Evolutionary conservation across 2,797 vertebrate species (phyloP).

Genomic region (Leptoclinus maculatus): DNA sequence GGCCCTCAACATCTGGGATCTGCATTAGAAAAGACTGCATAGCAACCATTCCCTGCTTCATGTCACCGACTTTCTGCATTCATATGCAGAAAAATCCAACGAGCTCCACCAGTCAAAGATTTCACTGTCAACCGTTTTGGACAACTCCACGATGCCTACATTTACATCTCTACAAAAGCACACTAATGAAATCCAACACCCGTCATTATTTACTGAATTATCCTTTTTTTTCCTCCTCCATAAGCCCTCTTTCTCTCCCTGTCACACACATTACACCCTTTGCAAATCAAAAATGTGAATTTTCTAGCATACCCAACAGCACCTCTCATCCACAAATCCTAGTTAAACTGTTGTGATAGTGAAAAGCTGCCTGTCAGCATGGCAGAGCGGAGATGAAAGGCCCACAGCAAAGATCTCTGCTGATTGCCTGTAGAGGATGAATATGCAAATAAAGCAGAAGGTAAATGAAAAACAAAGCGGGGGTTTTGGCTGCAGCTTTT

Average conservation of each 20-base stretch:
- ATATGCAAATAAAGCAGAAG: constrained; percentile 83
- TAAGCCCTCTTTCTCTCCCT: constrained; percentile 48
- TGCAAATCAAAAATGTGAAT: constrained; percentile 62
- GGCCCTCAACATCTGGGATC: constrained; percentile 81
- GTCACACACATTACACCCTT: constrained; percentile 59
- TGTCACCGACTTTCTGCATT: constrained; percentile 48
- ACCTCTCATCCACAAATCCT: constrained; percentile 64
- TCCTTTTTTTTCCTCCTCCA: constrained; percentile 9
- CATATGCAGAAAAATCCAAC: constrained; percentile 45
- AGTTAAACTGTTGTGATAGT: constrained; percentile 72
- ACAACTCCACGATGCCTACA: constrained; percentile 29
- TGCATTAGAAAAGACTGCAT: constrained; percentile 75
- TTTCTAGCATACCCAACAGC: constrained; percentile 43
- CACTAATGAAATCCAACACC: constrained; percentile 53
- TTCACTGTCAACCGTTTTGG: constrained; percentile 40
- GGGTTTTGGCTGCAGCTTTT: constrained; percentile 76
- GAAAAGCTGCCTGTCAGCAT: constrained; percentile 72
- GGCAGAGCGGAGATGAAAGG: constrained; percentile 71
- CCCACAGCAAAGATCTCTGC: constrained; percentile 73
- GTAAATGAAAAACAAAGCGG: constrained; percentile 81
- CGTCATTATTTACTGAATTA: neutral
- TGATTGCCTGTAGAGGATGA: constrained; percentile 79
- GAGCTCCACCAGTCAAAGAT: constrained; percentile 43
- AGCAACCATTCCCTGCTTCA: constrained; percentile 15
- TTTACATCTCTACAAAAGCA: constrained; percentile 49